phyloP scores from a whole-genome alignment of 2,113 vertebrate species.

The Calypte anna region DNA sequence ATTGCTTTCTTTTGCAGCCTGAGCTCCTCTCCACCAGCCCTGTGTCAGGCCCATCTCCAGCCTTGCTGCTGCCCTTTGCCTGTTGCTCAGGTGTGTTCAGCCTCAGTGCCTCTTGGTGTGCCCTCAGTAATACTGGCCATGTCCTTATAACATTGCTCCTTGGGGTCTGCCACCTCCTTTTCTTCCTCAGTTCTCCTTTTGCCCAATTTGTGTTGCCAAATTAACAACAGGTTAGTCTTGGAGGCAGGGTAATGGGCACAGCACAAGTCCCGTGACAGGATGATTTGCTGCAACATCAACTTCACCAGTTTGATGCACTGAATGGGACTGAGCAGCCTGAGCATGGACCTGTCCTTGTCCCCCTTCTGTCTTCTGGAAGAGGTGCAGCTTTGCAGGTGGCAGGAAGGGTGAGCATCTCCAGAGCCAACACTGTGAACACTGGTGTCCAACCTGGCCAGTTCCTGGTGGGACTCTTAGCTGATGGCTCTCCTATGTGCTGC shows the following conservation, averaged over 20 bases:
- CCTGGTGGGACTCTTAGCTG: fast-evolving
- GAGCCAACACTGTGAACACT: fast-evolving
- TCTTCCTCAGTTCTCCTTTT: neutral
- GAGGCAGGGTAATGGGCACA: neutral
- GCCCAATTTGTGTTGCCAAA: neutral
- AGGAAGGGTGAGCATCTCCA: neutral
- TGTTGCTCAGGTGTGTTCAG: neutral
- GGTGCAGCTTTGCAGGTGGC: neutral
- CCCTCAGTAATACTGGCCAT: neutral
- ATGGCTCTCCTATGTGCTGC: neutral
- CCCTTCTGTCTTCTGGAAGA: neutral
- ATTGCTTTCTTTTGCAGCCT: neutral
- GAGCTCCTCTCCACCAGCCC: neutral
- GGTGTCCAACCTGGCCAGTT: fast-evolving
- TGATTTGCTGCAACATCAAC: neutral
- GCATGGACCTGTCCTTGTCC: fast-evolving
- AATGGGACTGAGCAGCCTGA: neutral
- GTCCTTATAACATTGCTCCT: neutral
- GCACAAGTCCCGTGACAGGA: neutral
- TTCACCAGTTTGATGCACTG: neutral
- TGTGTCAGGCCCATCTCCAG: neutral
- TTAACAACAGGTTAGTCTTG: neutral
- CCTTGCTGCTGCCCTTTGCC: neutral
- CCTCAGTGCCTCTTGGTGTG: neutral
- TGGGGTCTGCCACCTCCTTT: neutral